Evolutionary conservation across 2,797 vertebrate genomes (phyloP).

Genomic region (Sphaeramia orbicularis): DNA sequence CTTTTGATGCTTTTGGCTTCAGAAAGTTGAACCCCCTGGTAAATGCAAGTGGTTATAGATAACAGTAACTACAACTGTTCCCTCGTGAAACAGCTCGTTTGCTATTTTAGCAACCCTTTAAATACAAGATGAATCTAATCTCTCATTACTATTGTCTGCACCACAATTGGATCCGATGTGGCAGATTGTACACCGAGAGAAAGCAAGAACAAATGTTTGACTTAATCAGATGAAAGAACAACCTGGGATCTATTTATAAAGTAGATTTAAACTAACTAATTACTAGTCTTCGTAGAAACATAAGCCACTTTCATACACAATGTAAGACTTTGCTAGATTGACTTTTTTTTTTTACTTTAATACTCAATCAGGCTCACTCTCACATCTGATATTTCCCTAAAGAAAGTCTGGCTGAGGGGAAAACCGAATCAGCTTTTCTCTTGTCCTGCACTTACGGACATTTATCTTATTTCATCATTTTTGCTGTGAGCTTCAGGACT

Average conservation of each 20-base stretch:
- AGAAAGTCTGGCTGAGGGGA: slow-evolving; percentile 10
- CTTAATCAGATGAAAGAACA: slow-evolving; percentile 10
- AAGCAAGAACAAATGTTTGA: slow-evolving; percentile 3
- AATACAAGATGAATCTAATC: slow-evolving; percentile 9
- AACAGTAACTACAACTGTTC: slow-evolving; percentile 20
- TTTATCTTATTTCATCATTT: slow-evolving; percentile 21
- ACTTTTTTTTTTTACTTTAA: slow-evolving; percentile 10
- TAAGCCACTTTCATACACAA: slow-evolving; percentile 19
- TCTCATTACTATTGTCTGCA: neutral
- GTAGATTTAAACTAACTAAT: slow-evolving; percentile 20
- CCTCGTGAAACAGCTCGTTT: slow-evolving; percentile 27
- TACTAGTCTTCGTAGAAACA: slow-evolving; percentile 2
- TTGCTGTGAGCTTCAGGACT: slow-evolving; percentile 21
- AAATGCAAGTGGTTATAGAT: slow-evolving; percentile 9
- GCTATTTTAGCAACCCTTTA: slow-evolving; percentile 15
- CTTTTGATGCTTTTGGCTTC: slow-evolving; percentile 8
- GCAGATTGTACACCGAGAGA: neutral
- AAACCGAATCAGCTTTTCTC: slow-evolving; percentile 19
- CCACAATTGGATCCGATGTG: neutral
- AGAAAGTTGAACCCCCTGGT: slow-evolving; percentile 4
- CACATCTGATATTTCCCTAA: neutral
- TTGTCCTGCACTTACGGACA: neutral
- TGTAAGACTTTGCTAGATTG: slow-evolving; percentile 13
- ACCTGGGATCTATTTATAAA: slow-evolving; percentile 11
- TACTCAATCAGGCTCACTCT: neutral